Conservation (phyloP, 2,113 vertebrate species). For the Chrysemys picta region DNA sequence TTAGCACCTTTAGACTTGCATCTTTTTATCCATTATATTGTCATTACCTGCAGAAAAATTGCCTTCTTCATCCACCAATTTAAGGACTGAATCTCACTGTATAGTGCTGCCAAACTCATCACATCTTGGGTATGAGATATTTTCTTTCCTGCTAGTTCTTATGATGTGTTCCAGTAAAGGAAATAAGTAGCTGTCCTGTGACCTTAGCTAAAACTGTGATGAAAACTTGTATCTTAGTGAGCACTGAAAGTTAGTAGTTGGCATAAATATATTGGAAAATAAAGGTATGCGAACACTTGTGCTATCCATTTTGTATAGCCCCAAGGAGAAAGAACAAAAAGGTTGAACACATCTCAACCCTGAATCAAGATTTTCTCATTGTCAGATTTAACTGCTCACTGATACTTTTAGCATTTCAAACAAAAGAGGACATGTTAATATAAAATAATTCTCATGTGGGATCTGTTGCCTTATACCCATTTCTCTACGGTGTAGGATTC, state of each 20-base stretch:
- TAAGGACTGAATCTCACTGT: not conserved
- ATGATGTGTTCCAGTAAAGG: not conserved
- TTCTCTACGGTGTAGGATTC: not conserved
- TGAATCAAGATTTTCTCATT: not conserved
- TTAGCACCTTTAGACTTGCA: not conserved
- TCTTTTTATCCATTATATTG: not conserved
- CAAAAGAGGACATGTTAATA: not conserved
- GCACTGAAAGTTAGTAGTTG: rapidly evolving
- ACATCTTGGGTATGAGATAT: not conserved
- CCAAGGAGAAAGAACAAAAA: not conserved
- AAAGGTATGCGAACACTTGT: not conserved
- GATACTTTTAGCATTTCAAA: not conserved
- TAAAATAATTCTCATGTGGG: not conserved
- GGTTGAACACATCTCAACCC: not conserved
- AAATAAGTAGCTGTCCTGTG: not conserved
- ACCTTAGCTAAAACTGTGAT: not conserved
- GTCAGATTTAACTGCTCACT: not conserved
- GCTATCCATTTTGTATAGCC: not conserved
- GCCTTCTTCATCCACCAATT: not conserved
- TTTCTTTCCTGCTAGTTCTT: not conserved
- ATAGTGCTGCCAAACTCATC: not conserved
- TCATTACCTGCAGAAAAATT: not conserved
- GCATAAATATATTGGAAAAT: not conserved
- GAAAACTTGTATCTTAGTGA: not conserved
- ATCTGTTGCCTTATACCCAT: not conserved